These are phyloP conservation scores for Tetramorium parvispinum DNA, from an alignment of 1,140 invertebrate species.

Conservation along the genomic window DNA sequence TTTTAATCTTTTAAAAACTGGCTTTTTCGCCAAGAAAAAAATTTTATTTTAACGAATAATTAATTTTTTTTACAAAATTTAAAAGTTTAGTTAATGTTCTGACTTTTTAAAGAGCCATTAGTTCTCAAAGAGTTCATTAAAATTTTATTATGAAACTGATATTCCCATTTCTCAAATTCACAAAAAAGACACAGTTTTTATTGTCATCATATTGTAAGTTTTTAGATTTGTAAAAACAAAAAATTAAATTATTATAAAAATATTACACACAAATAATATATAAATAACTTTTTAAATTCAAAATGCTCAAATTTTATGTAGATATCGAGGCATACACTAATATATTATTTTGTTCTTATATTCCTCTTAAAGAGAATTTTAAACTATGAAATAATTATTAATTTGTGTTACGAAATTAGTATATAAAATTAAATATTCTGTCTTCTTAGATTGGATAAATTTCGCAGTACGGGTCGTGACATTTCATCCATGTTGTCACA, in stretches of 20 bases:
- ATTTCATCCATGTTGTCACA: not conserved
- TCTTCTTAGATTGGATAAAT: not conserved
- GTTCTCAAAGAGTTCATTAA: not conserved
- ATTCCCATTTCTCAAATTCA: not conserved
- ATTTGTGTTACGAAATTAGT: not conserved
- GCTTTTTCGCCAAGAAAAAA: too few species aligned
- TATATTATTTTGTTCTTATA: not conserved
- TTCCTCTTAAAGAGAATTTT: not conserved
- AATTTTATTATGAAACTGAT: constrained; percentile 9
- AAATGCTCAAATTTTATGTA: not conserved
- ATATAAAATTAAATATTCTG: not conserved
- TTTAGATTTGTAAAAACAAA: constrained; percentile 4
- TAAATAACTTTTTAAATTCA: not conserved
- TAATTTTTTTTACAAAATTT: too few species aligned
- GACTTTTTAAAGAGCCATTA: too few species aligned
- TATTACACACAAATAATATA: not conserved
- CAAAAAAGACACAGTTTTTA: not conserved
- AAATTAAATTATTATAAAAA: too few species aligned
- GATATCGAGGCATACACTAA: not conserved
- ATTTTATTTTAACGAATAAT: too few species aligned
- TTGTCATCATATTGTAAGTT: not conserved
- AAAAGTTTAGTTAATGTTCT: too few species aligned
- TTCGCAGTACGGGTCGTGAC: not conserved
- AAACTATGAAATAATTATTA: not conserved
- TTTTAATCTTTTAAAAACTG: not conserved